phyloP scores from a whole-genome alignment of 2,888 invertebrate genomes.

The Bembecia ichneumoniformis region DNA sequence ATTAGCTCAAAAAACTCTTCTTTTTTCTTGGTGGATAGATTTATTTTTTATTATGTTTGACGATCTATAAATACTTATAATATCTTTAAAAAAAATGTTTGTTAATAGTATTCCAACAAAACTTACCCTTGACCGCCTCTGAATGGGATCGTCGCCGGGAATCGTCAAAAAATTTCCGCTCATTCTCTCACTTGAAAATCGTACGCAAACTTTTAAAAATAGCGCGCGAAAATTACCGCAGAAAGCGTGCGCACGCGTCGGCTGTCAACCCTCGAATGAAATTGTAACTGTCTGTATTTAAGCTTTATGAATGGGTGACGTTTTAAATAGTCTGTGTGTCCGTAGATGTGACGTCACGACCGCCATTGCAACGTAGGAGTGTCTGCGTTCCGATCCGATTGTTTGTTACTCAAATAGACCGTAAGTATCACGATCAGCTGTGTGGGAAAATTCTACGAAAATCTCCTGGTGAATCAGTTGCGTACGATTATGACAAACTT shows the following conservation, averaged over 20 bases:
- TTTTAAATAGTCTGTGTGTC: conserved; percentile 42
- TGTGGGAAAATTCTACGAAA: conserved; percentile 20
- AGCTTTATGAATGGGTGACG: conserved; percentile 68
- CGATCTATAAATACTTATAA: too few relatives aligned
- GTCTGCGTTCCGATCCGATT: conserved; percentile 42
- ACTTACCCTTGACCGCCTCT: conserved; percentile 58
- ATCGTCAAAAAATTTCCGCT: conserved; percentile 66
- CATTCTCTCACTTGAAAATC: conserved; percentile 49
- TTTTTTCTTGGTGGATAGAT: too few relatives aligned
- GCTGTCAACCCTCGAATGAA: conserved; percentile 42
- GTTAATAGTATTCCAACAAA: conserved; percentile 10
- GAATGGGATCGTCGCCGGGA: conserved; percentile 55
- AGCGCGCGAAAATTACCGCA: conserved; percentile 31
- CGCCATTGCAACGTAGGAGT: conserved; percentile 19
- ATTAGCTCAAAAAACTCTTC: too few relatives aligned
- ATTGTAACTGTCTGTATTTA: too few relatives aligned
- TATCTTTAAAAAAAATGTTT: too few relatives aligned
- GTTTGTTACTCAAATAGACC: conserved; percentile 37
- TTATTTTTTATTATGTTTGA: too few relatives aligned
- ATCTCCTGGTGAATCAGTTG: conserved; percentile 12
- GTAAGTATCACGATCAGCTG: conserved; percentile 34
- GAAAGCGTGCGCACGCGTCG: conserved; percentile 51
- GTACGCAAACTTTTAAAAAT: conserved; percentile 16
- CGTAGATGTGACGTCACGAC: conserved; percentile 32
- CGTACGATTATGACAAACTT: conserved; percentile 1